Evolutionary conservation across 2,888 invertebrate genomes (phyloP).

Genomic region (Chrysodeixis includens): DNA sequence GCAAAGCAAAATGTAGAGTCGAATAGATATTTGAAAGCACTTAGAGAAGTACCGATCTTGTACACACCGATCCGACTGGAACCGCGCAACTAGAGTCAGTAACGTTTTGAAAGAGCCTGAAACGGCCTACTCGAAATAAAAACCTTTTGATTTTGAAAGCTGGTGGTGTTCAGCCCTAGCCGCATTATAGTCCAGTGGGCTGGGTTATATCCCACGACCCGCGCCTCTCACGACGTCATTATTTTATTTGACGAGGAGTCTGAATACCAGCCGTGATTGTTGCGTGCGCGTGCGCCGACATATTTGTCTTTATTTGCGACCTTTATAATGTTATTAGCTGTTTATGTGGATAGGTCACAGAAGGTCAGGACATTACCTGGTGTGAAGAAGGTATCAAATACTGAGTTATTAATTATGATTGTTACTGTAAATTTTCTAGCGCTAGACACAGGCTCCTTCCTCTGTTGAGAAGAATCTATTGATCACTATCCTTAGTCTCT

Average conservation of each 20-base stretch:
- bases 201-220: slow-evolving; percentile 62
- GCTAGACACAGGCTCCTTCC: too few species aligned
- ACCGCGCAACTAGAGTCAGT: too few species aligned
- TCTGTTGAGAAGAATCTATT: too few species aligned
- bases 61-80: too few species aligned
- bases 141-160: too few species aligned
- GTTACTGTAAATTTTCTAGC: too few species aligned
- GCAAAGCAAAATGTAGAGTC: too few species aligned
- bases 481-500: too few species aligned
- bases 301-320: slow-evolving; percentile 29
- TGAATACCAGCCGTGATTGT: slow-evolving; percentile 41
- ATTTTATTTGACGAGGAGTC: slow-evolving; percentile 53
- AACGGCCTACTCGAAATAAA: too few species aligned
- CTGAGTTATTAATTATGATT: neutral
- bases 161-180: slow-evolving; percentile 45
- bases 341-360: neutral
- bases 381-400: neutral
- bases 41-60: too few species aligned
- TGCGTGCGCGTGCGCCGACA: slow-evolving; percentile 23
- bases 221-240: slow-evolving; percentile 61
- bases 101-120: too few species aligned
- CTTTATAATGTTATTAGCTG: slow-evolving; percentile 2
- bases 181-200: slow-evolving; percentile 26
- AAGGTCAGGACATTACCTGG: neutral
- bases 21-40: too few species aligned